Evolutionary conservation across 2,888 invertebrate genomes (phyloP), one percentile per base, ranked within the genome.

Genomic region (Trypoxylon attenuatum): DNA sequence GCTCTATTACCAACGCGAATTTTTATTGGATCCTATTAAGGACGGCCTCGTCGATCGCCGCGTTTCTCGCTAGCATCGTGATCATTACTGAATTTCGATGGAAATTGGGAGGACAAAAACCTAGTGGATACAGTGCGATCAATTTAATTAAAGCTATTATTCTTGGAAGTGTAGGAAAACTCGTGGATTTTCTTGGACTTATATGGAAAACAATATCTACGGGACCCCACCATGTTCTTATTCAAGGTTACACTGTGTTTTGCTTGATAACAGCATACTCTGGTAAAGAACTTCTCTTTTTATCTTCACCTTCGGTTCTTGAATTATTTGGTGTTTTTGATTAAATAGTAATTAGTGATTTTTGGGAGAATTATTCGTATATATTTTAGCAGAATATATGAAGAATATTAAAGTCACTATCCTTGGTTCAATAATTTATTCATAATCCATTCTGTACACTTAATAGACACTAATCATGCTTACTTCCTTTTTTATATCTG

Each of bases 221-320:
- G 0, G 79, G 81, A 49, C 77, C 80, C 2, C 82, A 86, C 60
- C 81, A 84, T 46, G 56, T 80, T 22, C 88, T 94, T 1, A 92
- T 93, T 1, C 89, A 90, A 58, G 87, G 89, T 0, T 94, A 94
- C 79, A 91, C 91, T 53, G 88, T 91, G 16, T 88, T 92, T 6
- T 91, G 92, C 0, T 89, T 92, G 62, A 86, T 91, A 25, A 90
- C 91, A 61, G 90, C 92, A 0, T 91, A 93, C 79, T 90, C 91
- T 74, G 92, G 93, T 92, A 84, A 78, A 55, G 46, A 38, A 43
- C 13, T 8, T 2, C 8, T n/a, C 47, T 25, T 16, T n/a, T n/a
- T n/a, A n/a, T n/a, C n/a, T n/a, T n/a, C n/a, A n/a, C n/a, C n/a
- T n/a, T n/a, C n/a, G n/a, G n/a, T n/a, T n/a, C n/a, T n/a, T n/a